phyloP scores from a whole-genome alignment of 1,140 invertebrate species.

The Carcinoscorpius rotundicauda region DNA sequence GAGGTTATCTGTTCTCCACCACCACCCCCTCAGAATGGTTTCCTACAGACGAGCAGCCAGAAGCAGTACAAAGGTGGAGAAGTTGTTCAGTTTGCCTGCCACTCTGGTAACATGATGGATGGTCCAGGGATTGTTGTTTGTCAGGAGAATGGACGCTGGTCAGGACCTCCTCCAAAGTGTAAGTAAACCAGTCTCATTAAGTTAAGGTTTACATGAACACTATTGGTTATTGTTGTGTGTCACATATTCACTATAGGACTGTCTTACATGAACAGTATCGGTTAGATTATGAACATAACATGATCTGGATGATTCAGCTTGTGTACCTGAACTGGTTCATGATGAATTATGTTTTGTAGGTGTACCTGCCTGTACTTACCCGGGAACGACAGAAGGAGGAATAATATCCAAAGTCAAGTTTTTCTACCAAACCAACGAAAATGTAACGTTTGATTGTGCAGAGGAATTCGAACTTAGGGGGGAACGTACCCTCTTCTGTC shows the following conservation, averaged over 20 bases:
- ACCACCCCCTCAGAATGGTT: constrained; percentile 56
- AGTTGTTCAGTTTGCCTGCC: constrained; percentile 70
- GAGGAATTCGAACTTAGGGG: constrained; percentile 59
- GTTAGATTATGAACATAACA: neutral
- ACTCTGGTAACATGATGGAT: constrained; percentile 74
- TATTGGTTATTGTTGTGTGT: no score
- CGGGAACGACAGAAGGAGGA: constrained; percentile 68
- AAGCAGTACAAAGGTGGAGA: constrained; percentile 56
- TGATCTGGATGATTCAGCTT: neutral
- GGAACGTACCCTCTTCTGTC: constrained; percentile 56
- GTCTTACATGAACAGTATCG: no score
- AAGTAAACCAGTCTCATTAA: constrained; percentile 27
- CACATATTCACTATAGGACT: no score
- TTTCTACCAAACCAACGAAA: constrained; percentile 72
- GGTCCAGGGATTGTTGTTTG: constrained; percentile 70
- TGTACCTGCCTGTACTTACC: constrained; percentile 57
- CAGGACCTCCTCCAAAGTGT: constrained; percentile 67
- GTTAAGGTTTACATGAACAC: no score
- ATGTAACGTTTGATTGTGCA: constrained; percentile 67
- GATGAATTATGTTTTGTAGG: constrained; percentile 5
- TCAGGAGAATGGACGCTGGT: constrained; percentile 78
- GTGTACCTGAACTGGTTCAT: neutral
- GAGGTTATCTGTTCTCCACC: constrained; percentile 62
- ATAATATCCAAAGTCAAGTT: constrained; percentile 63
- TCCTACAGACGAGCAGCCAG: constrained; percentile 46